These are phyloP conservation scores for Axis porcinus DNA, from an alignment of 2,113 vertebrate species.

Conservation along the genomic window DNA sequence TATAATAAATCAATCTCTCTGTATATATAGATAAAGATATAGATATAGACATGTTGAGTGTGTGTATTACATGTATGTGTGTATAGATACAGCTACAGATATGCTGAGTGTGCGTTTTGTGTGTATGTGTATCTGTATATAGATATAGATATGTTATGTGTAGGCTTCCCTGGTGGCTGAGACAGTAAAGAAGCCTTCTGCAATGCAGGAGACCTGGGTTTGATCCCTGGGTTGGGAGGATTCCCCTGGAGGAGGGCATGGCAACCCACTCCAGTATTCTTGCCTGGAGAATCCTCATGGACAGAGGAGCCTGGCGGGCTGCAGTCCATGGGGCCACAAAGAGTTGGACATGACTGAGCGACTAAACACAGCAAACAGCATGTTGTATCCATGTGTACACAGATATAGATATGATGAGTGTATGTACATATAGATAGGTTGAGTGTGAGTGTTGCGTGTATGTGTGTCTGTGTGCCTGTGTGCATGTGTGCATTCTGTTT, in stretches of 20 bases:
- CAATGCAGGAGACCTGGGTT: background rate
- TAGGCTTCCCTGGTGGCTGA: background rate
- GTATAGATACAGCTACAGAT: background rate
- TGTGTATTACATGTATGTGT: background rate
- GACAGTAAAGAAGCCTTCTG: background rate
- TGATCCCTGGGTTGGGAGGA: background rate
- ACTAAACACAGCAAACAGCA: background rate
- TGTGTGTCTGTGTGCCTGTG: background rate
- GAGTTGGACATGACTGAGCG: fast-evolving
- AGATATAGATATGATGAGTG: background rate
- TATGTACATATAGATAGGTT: background rate
- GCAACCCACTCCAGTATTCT: background rate
- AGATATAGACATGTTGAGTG: background rate
- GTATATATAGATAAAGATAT: background rate
- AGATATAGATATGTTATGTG: background rate
- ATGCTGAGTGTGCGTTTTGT: background rate
- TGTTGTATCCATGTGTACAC: background rate
- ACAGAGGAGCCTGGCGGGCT: background rate
- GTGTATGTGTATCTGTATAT: background rate
- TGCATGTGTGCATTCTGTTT: background rate
- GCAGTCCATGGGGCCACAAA: background rate
- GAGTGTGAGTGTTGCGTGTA: background rate
- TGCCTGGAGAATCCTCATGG: background rate
- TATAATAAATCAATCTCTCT: background rate
- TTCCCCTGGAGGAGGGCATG: background rate